A percentile compares a stretch with the other conserved stretches of the same genome.
These are phyloP conservation scores for Tortrix viridana DNA, from an alignment of 2,888 invertebrate species.

Conservation along the genomic window DNA sequence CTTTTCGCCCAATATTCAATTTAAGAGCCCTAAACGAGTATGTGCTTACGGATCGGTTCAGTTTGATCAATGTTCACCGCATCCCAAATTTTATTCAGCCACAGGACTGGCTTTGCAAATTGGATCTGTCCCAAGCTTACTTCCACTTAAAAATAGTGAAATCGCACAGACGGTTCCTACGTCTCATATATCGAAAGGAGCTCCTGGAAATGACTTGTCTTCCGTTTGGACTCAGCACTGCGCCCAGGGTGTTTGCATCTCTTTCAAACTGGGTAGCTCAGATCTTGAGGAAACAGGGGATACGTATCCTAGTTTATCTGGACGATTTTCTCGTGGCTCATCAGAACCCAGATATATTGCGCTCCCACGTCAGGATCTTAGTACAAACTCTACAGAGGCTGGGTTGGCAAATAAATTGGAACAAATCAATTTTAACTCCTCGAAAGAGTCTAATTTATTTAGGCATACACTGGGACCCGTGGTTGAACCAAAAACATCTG, in stretches of 20 bases:
- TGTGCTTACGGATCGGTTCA: background rate
- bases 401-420: background rate
- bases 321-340: slow-evolving; percentile 4
- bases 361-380: no score
- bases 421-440: background rate
- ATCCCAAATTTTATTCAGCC: background rate
- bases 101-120: background rate
- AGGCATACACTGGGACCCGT: background rate
- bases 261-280: slow-evolving; percentile 4
- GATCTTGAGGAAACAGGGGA: background rate
- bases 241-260: background rate
- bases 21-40: slow-evolving; percentile 1
- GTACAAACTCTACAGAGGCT: background rate
- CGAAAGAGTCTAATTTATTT: background rate
- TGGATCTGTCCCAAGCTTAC: slow-evolving; percentile 4
- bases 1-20: background rate
- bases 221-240: background rate
- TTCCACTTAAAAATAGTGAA: background rate
- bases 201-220: background rate
- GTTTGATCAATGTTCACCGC: background rate
- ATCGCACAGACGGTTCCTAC: background rate
- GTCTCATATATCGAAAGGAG: background rate
- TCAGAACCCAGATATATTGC: background rate
- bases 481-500: background rate
- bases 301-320: background rate